Base-by-base conservation (phyloP, 1,140 invertebrate genomes). In the Camponotus pennsylvanicus region DNA sequence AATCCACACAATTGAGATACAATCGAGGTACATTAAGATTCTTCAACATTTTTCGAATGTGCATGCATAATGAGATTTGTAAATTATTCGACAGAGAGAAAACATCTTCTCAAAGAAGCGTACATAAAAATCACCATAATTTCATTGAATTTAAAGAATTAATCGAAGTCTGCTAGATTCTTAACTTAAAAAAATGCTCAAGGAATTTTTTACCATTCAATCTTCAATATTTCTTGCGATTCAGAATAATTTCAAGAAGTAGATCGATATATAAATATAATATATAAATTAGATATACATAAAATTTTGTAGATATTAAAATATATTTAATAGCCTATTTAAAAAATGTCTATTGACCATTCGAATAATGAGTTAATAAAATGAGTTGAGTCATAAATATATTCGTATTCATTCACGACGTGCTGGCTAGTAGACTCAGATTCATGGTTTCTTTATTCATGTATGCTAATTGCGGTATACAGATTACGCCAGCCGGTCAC, bases 401-500 rank as follows among this genome's bases (percentile, higher is more conserved):
- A 27, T 27, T 27, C 67, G 71, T 86, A 83, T 83, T 87, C 88
- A 89, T 89, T 86, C 84, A 83, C 67, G 57, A 66, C 59, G 32
- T 40, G 78, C 76, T 64, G 32, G 71, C 49, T 61, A 67, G 37
- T 70, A 71, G 78, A 67, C 88, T 89, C 75, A 85, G 76, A 89
- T 89, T 89, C 88, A 84, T 86, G 66, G 66, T 89, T 89, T 89
- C 88, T 89, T 89, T 89, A 89, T 89, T 89, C 88, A 89, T 89
- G 85, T 89, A 89, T 89, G 88, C 84, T 89, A 89, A 89, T 89
- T 86, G 88, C 77, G 70, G 77, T 49, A 11, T 70, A 64, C 34
- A 80, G 85, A 89, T 89, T 89, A 86, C 85, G 77, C 49, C 78
- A 78, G 71, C 88, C 73, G 73, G 85, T 89, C 88, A 89, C 84